Conservation (phyloP, 2,113 vertebrate species). For the Azemiops feae region DNA sequence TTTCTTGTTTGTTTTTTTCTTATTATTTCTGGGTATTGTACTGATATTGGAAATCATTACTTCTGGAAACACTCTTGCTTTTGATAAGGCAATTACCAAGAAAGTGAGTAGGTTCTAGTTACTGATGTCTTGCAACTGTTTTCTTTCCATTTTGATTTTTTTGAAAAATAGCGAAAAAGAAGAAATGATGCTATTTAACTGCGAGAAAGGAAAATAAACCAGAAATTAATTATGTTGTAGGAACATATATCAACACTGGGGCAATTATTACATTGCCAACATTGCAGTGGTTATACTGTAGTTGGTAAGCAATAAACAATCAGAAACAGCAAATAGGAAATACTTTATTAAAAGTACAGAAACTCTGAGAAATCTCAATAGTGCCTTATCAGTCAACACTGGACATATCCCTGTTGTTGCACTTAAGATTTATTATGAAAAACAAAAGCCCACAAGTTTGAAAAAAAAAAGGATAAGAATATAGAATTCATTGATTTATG, state of each 20-base stretch:
- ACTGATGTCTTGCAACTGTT: neutral
- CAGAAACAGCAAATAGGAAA: neutral
- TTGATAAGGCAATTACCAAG: neutral
- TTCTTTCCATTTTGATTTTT: neutral
- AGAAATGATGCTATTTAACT: neutral
- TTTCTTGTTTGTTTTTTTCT: neutral
- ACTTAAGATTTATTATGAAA: neutral
- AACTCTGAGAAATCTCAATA: neutral
- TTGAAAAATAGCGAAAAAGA: neutral
- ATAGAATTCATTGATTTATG: neutral
- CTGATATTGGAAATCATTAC: neutral
- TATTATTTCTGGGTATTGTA: neutral
- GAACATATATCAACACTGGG: neutral
- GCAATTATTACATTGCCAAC: neutral
- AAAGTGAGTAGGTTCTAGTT: neutral
- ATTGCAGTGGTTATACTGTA: neutral
- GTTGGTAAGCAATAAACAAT: neutral
- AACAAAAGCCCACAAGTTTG: neutral
- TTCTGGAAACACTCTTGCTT: neutral
- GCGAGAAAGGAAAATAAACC: neutral
- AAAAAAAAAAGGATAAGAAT: neutral
- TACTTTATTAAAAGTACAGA: neutral
- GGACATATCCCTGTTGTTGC: neutral
- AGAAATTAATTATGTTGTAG: neutral
- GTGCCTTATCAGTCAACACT: neutral